Evolutionary conservation across 1,140 invertebrate genomes (phyloP).

Genomic region (Drosophila lacertosa): DNA sequence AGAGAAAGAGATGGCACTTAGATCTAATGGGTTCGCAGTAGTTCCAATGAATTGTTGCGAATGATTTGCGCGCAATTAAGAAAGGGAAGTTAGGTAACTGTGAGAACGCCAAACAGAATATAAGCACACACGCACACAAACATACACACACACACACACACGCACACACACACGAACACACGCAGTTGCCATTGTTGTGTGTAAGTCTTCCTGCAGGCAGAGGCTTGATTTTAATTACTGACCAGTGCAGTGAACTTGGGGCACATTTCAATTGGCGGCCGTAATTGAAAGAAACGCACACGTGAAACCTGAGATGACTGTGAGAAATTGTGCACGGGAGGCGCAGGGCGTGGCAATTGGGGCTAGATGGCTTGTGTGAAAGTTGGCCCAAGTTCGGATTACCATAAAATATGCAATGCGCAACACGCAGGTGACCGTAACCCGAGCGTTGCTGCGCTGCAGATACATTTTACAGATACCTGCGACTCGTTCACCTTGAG

Average conservation of each 20-base stretch:
- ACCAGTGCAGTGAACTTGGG: conserved; percentile 63
- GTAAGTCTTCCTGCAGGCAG: conserved; percentile 18
- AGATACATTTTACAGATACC: conserved; percentile 34
- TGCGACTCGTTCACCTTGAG: conserved; percentile 67
- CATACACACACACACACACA: background rate
- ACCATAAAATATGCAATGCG: conserved; percentile 78
- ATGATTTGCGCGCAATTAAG: conserved; percentile 42
- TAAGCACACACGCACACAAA: background rate
- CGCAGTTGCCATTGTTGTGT: background rate
- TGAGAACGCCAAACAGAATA: conserved; percentile 23
- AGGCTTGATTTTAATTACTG: conserved; percentile 64
- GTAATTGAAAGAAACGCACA: conserved; percentile 60
- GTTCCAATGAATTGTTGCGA: conserved; percentile 43
- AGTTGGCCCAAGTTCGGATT: conserved; percentile 68
- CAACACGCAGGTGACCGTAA: conserved; percentile 59
- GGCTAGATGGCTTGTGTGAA: conserved; percentile 41
- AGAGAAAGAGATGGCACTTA: background rate
- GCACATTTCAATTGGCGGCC: conserved; percentile 34
- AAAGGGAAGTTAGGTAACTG: conserved; percentile 43
- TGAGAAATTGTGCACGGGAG: conserved; percentile 61
- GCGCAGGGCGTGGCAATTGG: conserved; percentile 14
- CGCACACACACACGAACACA: conserved; percentile 1
- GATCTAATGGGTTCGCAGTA: conserved; percentile 55
- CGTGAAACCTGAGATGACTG: conserved; percentile 57
- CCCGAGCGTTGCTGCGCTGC: conserved; percentile 44